Evolutionary conservation across 2,113 vertebrate genomes (phyloP).

Genomic region (Ancistrus triradiatus): DNA sequence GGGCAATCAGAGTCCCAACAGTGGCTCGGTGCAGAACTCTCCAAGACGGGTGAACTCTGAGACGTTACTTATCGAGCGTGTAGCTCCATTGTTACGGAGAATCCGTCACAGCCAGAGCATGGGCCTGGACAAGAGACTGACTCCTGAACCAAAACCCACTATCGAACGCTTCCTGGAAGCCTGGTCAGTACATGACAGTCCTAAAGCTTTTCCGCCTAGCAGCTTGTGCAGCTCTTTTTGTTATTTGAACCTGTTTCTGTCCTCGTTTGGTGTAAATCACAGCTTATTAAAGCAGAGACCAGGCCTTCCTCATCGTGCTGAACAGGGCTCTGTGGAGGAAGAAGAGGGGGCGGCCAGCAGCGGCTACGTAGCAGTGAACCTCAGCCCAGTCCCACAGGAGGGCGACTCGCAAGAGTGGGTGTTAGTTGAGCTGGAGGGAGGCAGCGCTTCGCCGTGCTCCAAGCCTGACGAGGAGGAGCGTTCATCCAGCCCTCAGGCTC

Average conservation of each 20-base stretch:
- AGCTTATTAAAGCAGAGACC: slow-evolving; percentile 86
- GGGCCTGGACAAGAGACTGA: slow-evolving; percentile 89
- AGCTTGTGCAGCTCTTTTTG: no score
- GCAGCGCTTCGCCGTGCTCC: slow-evolving; percentile 68
- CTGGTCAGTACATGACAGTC: slow-evolving; percentile 69
- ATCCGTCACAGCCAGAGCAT: slow-evolving; percentile 93
- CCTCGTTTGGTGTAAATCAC: no score
- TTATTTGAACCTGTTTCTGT: no score
- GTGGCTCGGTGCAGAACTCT: slow-evolving; percentile 84
- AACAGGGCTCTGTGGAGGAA: slow-evolving; percentile 74
- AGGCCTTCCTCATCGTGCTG: slow-evolving; percentile 65
- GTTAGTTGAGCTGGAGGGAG: slow-evolving; percentile 89
- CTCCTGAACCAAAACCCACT: slow-evolving; percentile 89
- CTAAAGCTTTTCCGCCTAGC: no score
- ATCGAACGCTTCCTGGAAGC: slow-evolving; percentile 91
- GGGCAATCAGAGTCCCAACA: slow-evolving; percentile 84
- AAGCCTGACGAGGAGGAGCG: slow-evolving; percentile 71
- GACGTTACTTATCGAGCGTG: slow-evolving; percentile 82
- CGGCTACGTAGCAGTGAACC: slow-evolving; percentile 87
- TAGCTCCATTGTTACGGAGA: slow-evolving; percentile 83
- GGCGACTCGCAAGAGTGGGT: slow-evolving; percentile 96
- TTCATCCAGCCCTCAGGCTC: slow-evolving; percentile 67
- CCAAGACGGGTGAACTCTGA: slow-evolving; percentile 89
- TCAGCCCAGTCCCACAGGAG: slow-evolving; percentile 87
- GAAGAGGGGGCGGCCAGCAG: slow-evolving; percentile 81